These are phyloP conservation scores for Electrona antarctica DNA, from an alignment of 2,113 vertebrate species.

Conservation along the genomic window DNA sequence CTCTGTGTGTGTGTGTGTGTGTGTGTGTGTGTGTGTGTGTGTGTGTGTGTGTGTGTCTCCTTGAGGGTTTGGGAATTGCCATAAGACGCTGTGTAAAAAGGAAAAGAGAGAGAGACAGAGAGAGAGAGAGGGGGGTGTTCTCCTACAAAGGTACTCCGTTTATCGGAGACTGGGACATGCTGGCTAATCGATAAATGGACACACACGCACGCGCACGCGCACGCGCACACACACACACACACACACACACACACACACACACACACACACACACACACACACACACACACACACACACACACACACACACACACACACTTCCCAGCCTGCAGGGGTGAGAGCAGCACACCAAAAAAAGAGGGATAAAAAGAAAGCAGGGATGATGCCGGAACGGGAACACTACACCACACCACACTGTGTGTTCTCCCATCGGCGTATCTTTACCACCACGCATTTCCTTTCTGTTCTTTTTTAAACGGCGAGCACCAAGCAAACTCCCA, in stretches of 20 bases:
- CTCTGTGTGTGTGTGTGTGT: background rate
- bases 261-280: conserved; percentile 2
- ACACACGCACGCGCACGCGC: conserved; percentile 22
- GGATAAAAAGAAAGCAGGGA: background rate
- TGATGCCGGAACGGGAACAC: conserved; percentile 28
- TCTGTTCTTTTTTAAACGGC: conserved; percentile 22
- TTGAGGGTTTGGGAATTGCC: conserved; percentile 33
- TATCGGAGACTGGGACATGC: conserved; percentile 51
- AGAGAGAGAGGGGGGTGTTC: conserved; percentile 25
- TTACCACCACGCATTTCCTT: too few species aligned
- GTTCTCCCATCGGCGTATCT: too few species aligned
- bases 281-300: conserved; percentile 1
- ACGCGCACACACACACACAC: conserved; percentile 1
- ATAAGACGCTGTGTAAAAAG: conserved; percentile 19
- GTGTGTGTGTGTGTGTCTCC: conserved; percentile 6
- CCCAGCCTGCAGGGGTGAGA: conserved; percentile 47
- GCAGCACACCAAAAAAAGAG: conserved; percentile 40
- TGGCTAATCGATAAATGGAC: conserved; percentile 56
- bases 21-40: conserved; percentile 3
- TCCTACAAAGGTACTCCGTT: conserved; percentile 55
- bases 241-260: conserved; percentile 4
- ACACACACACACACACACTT: background rate
- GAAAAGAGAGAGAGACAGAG: conserved; percentile 11
- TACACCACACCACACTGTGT: conserved; percentile 5
- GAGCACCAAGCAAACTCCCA: conserved; percentile 27